Evolutionary conservation across 2,797 vertebrate species (phyloP).

Genomic region (Linurgus olivaceus): DNA sequence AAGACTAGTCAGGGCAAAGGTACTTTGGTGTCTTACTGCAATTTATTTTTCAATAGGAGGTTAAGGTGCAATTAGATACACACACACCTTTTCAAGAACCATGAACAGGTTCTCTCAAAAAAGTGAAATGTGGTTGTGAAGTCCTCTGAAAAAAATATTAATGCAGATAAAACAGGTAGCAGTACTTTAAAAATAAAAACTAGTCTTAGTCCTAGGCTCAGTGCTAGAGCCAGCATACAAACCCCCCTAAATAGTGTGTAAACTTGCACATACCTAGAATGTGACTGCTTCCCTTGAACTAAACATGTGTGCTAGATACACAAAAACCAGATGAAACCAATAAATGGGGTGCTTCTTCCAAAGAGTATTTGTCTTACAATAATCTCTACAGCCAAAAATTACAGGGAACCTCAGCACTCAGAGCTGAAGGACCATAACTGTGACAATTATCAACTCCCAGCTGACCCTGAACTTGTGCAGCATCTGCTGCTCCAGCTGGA

Average conservation of each 20-base stretch:
- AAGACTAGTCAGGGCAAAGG: not conserved
- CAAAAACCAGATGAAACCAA: not conserved
- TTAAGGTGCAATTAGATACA: not conserved
- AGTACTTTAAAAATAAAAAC: not conserved
- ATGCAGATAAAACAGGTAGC: not conserved
- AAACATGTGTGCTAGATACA: not conserved
- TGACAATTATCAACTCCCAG: not conserved
- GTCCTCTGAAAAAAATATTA: not conserved
- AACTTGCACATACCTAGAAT: not conserved
- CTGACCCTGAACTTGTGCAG: not conserved
- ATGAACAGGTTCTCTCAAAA: not conserved
- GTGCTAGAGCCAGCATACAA: not conserved
- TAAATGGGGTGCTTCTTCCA: not conserved
- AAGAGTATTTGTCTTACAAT: not conserved
- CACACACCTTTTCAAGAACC: not conserved
- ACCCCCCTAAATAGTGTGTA: accelerated
- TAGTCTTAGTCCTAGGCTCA: not conserved
- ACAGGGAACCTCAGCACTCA: not conserved
- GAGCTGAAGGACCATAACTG: not conserved
- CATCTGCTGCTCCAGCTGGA: not conserved
- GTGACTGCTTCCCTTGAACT: not conserved
- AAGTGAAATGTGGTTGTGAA: not conserved
- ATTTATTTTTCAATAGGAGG: not conserved
- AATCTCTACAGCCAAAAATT: not conserved
- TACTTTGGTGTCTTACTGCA: not conserved